A percentile compares a stretch with the other conserved stretches of the same genome.
phyloP scores from a whole-genome alignment of 2,797 vertebrate species.

The Cyclopterus lumpus region DNA sequence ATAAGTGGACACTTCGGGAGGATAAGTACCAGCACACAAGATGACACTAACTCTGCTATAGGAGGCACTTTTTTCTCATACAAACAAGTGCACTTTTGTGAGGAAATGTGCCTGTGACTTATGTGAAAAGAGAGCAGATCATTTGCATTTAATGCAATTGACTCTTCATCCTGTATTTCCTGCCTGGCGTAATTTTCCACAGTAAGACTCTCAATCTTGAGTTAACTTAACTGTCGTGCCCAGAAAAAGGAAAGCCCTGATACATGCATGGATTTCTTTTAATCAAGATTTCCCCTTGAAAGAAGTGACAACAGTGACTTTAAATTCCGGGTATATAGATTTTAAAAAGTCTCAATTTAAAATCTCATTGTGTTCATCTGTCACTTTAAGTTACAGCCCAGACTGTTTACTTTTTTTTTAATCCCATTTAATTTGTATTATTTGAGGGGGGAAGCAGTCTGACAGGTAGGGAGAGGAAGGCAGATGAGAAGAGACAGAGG shows the following conservation, averaged over 20 bases:
- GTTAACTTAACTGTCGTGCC: slow-evolving; percentile 12
- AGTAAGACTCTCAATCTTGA: not conserved
- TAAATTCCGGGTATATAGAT: not conserved
- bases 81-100: slow-evolving; percentile 32
- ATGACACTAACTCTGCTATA: not conserved
- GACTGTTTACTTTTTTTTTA: slow-evolving; percentile 46
- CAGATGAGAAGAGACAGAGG: slow-evolving; percentile 49
- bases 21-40: slow-evolving; percentile 17
- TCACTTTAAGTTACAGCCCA: slow-evolving; percentile 39
- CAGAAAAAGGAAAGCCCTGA: slow-evolving; percentile 11
- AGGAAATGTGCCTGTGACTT: slow-evolving; percentile 36
- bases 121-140: not conserved
- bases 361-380: slow-evolving; percentile 37
- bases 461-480: slow-evolving; percentile 39
- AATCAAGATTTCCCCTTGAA: slow-evolving; percentile 1
- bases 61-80: slow-evolving; percentile 23
- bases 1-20: slow-evolving; percentile 31
- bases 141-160: slow-evolving; percentile 41
- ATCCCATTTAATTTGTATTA: slow-evolving; percentile 49
- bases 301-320: not conserved
- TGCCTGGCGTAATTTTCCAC: not conserved
- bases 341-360: slow-evolving; percentile 25
- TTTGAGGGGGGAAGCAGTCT: slow-evolving; percentile 26
- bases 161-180: slow-evolving; percentile 17
- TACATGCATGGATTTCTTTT: slow-evolving; percentile 7